These are phyloP conservation scores for Lithophane ornitopus DNA, from an alignment of 2,888 invertebrate species.

Conservation along the genomic window DNA sequence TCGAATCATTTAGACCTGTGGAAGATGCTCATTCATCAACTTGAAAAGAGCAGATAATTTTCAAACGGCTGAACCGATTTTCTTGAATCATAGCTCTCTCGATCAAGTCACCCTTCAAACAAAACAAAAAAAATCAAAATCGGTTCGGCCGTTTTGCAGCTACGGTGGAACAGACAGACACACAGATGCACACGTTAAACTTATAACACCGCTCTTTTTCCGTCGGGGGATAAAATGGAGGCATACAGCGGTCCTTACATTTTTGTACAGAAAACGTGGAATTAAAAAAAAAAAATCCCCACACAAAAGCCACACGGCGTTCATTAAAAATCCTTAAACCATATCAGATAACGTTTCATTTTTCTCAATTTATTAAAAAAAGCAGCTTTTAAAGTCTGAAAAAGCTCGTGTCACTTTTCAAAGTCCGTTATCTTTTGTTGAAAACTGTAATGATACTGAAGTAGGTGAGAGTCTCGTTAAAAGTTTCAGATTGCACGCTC, in stretches of 20 bases:
- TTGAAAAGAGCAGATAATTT: no score
- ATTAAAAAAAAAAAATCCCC: not conserved
- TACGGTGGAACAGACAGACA: no score
- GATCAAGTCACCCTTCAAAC: no score
- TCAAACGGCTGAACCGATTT: no score
- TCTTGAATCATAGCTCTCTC: no score
- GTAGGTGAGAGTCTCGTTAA: slow-evolving; percentile 53
- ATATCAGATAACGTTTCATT: slow-evolving; percentile 14
- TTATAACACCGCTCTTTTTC: no score
- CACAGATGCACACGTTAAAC: no score
- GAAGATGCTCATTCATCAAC: no score
- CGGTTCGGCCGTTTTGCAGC: no score
- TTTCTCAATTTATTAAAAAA: slow-evolving; percentile 4
- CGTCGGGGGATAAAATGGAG: no score
- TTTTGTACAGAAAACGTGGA: not conserved
- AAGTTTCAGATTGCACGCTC: slow-evolving; percentile 58
- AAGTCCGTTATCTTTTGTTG: slow-evolving; percentile 45
- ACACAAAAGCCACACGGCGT: not conserved
- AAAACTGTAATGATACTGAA: slow-evolving; percentile 56
- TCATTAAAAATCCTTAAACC: slow-evolving; percentile 21
- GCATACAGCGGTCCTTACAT: not conserved
- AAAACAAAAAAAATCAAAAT: no score
- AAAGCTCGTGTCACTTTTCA: slow-evolving; percentile 33
- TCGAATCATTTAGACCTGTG: no score
- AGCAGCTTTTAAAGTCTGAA: slow-evolving; percentile 8